Conservation (phyloP, 64 coral and sea anemone species). For the Catalaphyllia jardinei region DNA sequence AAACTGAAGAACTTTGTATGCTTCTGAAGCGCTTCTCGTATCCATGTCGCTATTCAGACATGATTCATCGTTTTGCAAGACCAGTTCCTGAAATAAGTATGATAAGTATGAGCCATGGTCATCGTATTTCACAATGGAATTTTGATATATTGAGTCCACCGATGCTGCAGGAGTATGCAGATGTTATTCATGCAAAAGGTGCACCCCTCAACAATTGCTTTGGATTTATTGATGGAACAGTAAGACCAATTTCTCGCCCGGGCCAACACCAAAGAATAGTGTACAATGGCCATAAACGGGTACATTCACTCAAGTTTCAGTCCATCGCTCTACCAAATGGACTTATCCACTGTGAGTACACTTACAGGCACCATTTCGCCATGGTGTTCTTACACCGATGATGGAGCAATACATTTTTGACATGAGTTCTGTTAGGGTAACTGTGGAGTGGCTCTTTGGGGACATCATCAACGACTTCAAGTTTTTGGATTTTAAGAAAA, state of each 20-base stretch:
- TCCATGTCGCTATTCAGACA: conserved; percentile 11
- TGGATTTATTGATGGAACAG: background rate
- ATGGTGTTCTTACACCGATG: background rate
- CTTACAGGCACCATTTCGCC: conserved; percentile 17
- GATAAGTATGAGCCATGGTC: conserved; percentile 4
- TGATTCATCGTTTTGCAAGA: conserved; percentile 12
- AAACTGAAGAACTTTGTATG: conserved; percentile 17
- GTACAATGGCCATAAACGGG: too few relatives aligned
- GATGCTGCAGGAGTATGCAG: conserved; percentile 5
- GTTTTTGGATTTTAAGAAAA: too few relatives aligned
- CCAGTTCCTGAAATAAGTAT: conserved; percentile 19
- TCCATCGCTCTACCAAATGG: too few relatives aligned
- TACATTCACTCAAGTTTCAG: too few relatives aligned
- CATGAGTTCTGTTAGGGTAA: background rate
- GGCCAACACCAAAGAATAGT: too few relatives aligned
- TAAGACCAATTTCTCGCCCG: too few relatives aligned
- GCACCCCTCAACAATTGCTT: conserved; percentile 13
- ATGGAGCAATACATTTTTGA: background rate
- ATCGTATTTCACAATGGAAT: conserved; percentile 21
- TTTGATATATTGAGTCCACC: conserved; percentile 12
- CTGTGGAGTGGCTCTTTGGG: background rate
- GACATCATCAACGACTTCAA: background rate
- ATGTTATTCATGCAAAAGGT: conserved; percentile 11
- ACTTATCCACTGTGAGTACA: conserved; percentile 1
- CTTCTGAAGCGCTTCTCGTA: conserved; percentile 16